Conservation (phyloP, 2,888 invertebrate species). For the Amblyjoppa fuscipennis region DNA sequence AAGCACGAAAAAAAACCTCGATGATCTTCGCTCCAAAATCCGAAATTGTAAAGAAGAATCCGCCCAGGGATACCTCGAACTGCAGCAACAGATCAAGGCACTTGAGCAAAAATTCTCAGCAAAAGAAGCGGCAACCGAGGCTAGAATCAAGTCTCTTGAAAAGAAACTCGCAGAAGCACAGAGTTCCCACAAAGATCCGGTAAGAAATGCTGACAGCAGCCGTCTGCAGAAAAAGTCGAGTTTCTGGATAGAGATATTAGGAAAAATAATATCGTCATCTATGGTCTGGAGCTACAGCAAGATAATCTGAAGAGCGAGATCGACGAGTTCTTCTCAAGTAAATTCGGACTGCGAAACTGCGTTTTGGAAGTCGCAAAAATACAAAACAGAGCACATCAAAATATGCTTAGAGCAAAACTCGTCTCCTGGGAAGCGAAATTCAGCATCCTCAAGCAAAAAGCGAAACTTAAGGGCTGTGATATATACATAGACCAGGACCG, state of each 20-base stretch:
- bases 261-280: conserved; percentile 37
- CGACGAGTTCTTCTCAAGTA: conserved; percentile 23
- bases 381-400: conserved; percentile 26
- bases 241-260: conserved; percentile 27
- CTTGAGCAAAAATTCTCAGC: no score
- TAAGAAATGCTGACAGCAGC: no score
- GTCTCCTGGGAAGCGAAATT: conserved; percentile 32
- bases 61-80: no score
- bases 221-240: background rate
- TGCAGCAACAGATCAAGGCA: no score
- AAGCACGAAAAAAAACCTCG: no score
- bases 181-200: no score
- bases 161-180: background rate
- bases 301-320: conserved; percentile 19
- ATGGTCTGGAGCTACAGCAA: conserved; percentile 5
- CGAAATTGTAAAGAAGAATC: no score
- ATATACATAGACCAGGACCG: conserved; percentile 43
- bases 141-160: no score
- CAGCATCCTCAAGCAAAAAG: conserved; percentile 30
- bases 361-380: conserved; percentile 16
- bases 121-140: no score
- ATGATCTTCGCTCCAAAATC: no score
- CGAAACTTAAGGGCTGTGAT: conserved; percentile 34
- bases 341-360: conserved; percentile 29
- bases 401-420: conserved; percentile 3